Base-by-base conservation (phyloP, 1,140 invertebrate species). In the Anthonomus grandis region DNA sequence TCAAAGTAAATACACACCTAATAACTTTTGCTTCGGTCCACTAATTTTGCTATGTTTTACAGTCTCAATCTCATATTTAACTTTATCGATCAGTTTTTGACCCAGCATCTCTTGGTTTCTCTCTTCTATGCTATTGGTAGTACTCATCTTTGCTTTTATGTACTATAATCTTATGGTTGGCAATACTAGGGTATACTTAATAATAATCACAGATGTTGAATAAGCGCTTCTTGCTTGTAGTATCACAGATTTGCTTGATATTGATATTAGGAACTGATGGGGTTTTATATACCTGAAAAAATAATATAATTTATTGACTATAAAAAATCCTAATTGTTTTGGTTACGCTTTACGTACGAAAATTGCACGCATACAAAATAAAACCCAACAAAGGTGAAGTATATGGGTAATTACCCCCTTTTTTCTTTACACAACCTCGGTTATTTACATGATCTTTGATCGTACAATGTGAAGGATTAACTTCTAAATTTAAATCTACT, bases 41-140 rank as follows among this genome's bases (percentile, higher is more conserved):
- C 62, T 21, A 62, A 23, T 22, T 61, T 54, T 23, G 25, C 23
- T 13, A 27, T 52, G 37, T 48, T 44, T 48, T 25, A 37, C 9
- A 27, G 10, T 31, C 36, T 61, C 60, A 31, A 49, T 50, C 12
- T 65, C 62, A 22, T 60, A 42, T 27, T 51, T 57, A 21, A 64
- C 56, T 19, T 59, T 42, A 22, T 66, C 64, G 2, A 66, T 42
- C 34, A 62, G 48, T 19, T 61, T 62, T 42, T 65, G 61, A 18
- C 45, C 46, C 37, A 56, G 42, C 23, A 48, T 56, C 18, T 56
- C 54, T 21, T 48, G 54, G 13, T 31, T 56, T 17, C 36, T 21
- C 17, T 56, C 45, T 15, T 56, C 34, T 10, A 37, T 18, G 19
- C 5, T 46, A n/a, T 41, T 56, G 34, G 34, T 48, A 38, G 39